These are phyloP conservation scores for Pammene aurita DNA, from an alignment of 2,888 invertebrate genomes.

Conservation along the genomic window DNA sequence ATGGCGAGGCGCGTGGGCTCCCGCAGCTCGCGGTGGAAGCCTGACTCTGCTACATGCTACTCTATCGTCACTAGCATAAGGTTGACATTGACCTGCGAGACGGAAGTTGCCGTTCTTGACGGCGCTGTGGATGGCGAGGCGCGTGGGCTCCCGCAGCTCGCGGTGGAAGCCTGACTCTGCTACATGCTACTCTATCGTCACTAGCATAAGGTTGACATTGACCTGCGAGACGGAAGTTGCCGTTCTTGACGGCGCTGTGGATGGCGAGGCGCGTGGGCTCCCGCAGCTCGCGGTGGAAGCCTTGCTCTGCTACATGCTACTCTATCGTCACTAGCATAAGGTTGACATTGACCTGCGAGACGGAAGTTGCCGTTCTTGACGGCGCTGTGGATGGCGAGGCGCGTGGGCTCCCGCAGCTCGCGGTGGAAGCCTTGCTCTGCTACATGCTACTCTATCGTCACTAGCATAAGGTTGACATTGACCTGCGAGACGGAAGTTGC, in stretches of 20 bases:
- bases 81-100: slow-evolving; percentile 82
- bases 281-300: slow-evolving; percentile 95
- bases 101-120: slow-evolving; percentile 96
- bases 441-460: background rate
- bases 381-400: slow-evolving; percentile 93
- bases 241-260: slow-evolving; percentile 93
- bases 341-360: slow-evolving; percentile 82
- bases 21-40: slow-evolving; percentile 95
- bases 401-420: slow-evolving; percentile 96
- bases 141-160: slow-evolving; percentile 96
- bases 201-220: background rate
- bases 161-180: slow-evolving; percentile 94
- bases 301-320: slow-evolving; percentile 66
- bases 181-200: background rate
- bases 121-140: slow-evolving; percentile 93
- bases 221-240: slow-evolving; percentile 91
- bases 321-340: background rate
- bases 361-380: slow-evolving; percentile 96
- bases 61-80: background rate
- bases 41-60: slow-evolving; percentile 57
- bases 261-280: slow-evolving; percentile 97
- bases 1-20: slow-evolving; percentile 97
- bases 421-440: slow-evolving; percentile 92
- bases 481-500: slow-evolving; percentile 91
- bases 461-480: background rate